A percentile compares a stretch with the other conserved stretches of the same genome.
These are phyloP conservation scores for Apolygus lucorum DNA, from an alignment of 1,140 invertebrate genomes.

Conservation along the genomic window DNA sequence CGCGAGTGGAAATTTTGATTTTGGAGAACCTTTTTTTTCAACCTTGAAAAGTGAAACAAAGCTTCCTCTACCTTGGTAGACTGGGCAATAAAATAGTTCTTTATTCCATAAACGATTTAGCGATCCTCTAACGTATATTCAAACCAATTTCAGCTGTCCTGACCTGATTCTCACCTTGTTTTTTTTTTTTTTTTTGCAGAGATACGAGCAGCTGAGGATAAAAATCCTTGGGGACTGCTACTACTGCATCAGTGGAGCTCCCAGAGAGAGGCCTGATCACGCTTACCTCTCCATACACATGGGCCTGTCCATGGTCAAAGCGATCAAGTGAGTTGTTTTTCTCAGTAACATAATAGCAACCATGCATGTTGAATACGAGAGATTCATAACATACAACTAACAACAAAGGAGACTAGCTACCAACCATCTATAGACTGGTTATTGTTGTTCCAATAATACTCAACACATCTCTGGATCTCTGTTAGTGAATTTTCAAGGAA, in stretches of 20 bases:
- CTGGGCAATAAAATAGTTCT: not conserved
- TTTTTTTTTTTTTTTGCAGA: slow-evolving; percentile 45
- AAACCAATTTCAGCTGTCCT: not conserved
- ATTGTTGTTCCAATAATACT: too few species aligned
- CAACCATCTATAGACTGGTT: too few species aligned
- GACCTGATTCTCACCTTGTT: not conserved
- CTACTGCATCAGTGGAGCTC: slow-evolving; percentile 89
- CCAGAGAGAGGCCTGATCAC: slow-evolving; percentile 78
- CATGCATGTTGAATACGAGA: not conserved
- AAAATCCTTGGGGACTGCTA: slow-evolving; percentile 95
- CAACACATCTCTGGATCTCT: too few species aligned
- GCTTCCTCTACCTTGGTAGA: too few species aligned
- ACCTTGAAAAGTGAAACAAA: too few species aligned
- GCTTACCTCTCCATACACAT: slow-evolving; percentile 90
- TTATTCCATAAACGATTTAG: not conserved
- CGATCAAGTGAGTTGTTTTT: slow-evolving; percentile 79
- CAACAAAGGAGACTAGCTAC: too few species aligned
- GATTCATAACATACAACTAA: too few species aligned
- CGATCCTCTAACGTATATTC: not conserved
- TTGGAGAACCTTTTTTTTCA: too few species aligned
- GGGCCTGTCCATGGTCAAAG: slow-evolving; percentile 93
- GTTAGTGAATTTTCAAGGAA: too few species aligned
- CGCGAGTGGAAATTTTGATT: too few species aligned
- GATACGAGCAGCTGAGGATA: slow-evolving; percentile 87
- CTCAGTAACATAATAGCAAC: too few species aligned